Evolutionary conservation across 2,888 invertebrate species (phyloP), one percentile per base, ranked within the genome.

Genomic region (Rhingia campestris): DNA sequence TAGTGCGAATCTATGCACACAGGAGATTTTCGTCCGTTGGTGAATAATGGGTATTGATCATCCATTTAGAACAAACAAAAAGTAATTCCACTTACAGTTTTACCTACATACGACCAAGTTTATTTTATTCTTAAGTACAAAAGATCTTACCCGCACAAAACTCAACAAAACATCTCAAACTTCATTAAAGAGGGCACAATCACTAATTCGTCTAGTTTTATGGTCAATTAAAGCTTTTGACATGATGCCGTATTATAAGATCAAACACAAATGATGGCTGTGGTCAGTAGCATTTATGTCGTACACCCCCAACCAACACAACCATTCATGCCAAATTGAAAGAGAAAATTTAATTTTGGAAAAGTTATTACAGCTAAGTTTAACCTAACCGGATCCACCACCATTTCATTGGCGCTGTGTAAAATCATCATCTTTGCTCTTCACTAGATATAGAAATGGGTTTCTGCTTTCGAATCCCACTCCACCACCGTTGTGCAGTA

Each of bases 331-430:
- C 1, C 63, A 37, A 35, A 4, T 35, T 41, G 5, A 43, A 33
- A 33, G 59, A 6, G 37, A 37, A 30, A 14, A 12, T 51, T 64
- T 39, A 51, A 51, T 64, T 32, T 41, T 39, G 14, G 33, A 41
- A 43, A 53, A 66, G 53, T 51, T 53, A 53, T 54, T 54, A 54
- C 43, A 54, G 14, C 54, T 54, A 37, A 6, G 35, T 69, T 39
- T 9, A 37, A 12, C 14, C 30, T 4, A 37, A 22, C 22, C 2
- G 22, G 37, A 39, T 10, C 30, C 58, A 22, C 35, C 14, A 66
- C 6, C 43, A 35, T 41, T 70, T 58, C 70, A 64, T 58, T 72
- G 77, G 37, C 70, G 64, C 2, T 22, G 35, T 32, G 10, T 12
- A 64, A 51, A 39, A 32, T n/a, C 41, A 33, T 43, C 33, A 43